A percentile compares a stretch with the other conserved stretches of the same genome.
These are phyloP conservation scores for Cheilosia grossa DNA, from an alignment of 2,888 invertebrate genomes.

Conservation along the genomic window DNA sequence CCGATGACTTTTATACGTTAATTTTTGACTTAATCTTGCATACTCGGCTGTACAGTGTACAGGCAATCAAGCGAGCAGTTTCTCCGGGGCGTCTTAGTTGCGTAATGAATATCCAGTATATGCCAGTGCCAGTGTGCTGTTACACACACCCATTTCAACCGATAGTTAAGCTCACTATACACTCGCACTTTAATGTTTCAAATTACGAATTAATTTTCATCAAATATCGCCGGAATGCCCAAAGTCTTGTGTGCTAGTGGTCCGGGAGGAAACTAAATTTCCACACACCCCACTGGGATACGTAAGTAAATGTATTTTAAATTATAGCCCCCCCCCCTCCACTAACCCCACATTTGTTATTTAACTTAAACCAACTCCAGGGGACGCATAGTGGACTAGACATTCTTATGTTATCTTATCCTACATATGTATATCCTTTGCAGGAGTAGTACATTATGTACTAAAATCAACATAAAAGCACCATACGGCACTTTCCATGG, in stretches of 20 bases:
- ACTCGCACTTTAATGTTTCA: conserved; percentile 68
- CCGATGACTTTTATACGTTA: conserved; percentile 31
- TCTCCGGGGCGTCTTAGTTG: background rate
- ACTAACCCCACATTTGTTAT: conserved; percentile 38
- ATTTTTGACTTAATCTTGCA: conserved; percentile 42
- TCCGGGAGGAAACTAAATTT: conserved; percentile 59
- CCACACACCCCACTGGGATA: conserved; percentile 67
- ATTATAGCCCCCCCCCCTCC: conserved; percentile 55
- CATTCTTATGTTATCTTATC: conserved; percentile 60
- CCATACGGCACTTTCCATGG: conserved; percentile 74
- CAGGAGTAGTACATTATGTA: conserved; percentile 62
- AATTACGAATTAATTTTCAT: conserved; percentile 75
- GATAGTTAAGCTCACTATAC: conserved; percentile 39
- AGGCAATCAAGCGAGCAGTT: conserved; percentile 16
- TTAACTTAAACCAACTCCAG: conserved; percentile 71
- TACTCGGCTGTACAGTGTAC: background rate
- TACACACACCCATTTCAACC: background rate
- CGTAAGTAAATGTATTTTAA: conserved; percentile 75
- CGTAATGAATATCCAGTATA: background rate
- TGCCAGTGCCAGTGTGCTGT: background rate
- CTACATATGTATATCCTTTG: conserved; percentile 32
- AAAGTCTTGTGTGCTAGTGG: conserved; percentile 35
- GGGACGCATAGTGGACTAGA: conserved; percentile 74
- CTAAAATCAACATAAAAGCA: conserved; percentile 71
- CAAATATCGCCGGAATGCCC: conserved; percentile 65